These are phyloP conservation scores for Berghia stephanieae DNA, from an alignment of 1,140 invertebrate genomes.

Conservation along the genomic window DNA sequence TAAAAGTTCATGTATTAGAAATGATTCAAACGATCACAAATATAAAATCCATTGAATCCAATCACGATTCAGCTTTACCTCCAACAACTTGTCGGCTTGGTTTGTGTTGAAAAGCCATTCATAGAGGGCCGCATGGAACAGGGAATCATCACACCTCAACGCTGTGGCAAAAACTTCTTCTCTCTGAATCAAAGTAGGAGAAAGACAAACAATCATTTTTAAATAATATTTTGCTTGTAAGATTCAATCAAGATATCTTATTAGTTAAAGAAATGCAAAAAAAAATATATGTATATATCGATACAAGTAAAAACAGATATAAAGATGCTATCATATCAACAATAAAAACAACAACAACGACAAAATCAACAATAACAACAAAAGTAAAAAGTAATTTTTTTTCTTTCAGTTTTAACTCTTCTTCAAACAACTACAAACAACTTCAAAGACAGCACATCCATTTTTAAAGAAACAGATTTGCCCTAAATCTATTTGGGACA, in stretches of 20 bases:
- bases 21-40: background rate
- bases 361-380: no score
- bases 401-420: background rate
- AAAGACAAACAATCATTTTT: no score
- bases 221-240: no score
- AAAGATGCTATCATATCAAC: no score
- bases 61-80: no score
- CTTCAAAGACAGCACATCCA: background rate
- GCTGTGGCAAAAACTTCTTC: conserved; percentile 68
- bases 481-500: no score
- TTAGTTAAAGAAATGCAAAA: background rate
- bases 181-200: conserved; percentile 50
- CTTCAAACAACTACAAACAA: background rate
- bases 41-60: background rate
- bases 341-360: background rate
- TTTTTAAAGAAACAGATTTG: no score
- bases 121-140: conserved; percentile 90
- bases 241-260: no score
- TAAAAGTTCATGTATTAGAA: conserved; percentile 31
- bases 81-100: conserved; percentile 80
- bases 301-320: background rate
- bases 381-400: background rate
- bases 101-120: conserved; percentile 90
- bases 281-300: background rate
- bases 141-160: conserved; percentile 78